Evolutionary conservation across 2,113 vertebrate species (phyloP), one percentile per base, ranked within the genome.

Genomic region (Fukomys damarensis): DNA sequence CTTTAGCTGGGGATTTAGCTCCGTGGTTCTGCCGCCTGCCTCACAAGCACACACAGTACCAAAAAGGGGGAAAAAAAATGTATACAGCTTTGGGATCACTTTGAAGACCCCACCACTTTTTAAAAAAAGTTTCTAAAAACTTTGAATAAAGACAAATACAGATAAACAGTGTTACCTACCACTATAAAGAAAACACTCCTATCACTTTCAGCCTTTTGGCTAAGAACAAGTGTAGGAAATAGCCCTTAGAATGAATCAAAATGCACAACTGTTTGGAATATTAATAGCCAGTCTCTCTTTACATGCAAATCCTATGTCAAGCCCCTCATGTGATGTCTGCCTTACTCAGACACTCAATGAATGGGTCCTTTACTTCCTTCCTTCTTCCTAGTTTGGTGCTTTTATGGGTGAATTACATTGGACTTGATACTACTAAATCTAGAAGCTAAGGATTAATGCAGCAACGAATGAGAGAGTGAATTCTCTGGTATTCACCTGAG

Each of bases 401-500:
- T 88, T 66, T n/a, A 26, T 35, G 56, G 63, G 32, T 89, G 66
- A 94, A 52, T 72, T 80, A 66, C 7, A 26, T 20, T 19, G 66
- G 43, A 49, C 58, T 70, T 86, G 82, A 58, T 38, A 35, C 10
- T 41, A 49, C 41, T 43, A 66, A 65, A 19, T 91, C 43, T 38
- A 79, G 2, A 61, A 63, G 35, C 79, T 68, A 68, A 58, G 56
- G 72, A 63, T 92, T 22, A 96, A 66, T 28, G 32, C 30, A 56
- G 43, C 56, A 28, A 88, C 41, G 59, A 90, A 83, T 0, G 92
- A 63, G 93, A 79, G 3, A 86, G 20, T 93, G 66, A 83, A 59
- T 65, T 80, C 52, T 17, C 83, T 77, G 86, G 86, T 88, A 79
- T 91, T 94, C 38, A 86, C 89, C 80, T 80, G n/a, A 30, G 61